Percentiles rank a stretch among this genome's conserved stretches.
Conservation (phyloP, 2,888 invertebrate genomes). For the Ichneumoninae sp. region DNA sequence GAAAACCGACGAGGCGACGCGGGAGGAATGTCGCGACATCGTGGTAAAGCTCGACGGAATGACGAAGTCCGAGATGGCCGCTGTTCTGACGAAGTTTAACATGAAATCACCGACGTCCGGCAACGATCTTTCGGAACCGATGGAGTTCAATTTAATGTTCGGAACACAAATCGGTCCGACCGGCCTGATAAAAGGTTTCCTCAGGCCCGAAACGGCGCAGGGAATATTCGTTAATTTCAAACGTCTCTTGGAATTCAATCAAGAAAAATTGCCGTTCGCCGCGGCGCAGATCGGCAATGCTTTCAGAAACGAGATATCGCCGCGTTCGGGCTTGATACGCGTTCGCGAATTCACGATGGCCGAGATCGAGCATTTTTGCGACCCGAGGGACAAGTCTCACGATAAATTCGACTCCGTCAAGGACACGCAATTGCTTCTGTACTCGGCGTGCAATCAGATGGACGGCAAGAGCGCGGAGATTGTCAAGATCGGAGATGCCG, state of each 20-base stretch:
- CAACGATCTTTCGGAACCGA: slow-evolving; percentile 97
- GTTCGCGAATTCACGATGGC: slow-evolving; percentile 99
- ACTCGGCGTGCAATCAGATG: slow-evolving; percentile 99
- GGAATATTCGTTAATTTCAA: slow-evolving; percentile 99
- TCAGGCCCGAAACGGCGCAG: slow-evolving; percentile 99
- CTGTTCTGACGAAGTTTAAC: slow-evolving; percentile 92
- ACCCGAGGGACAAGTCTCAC: slow-evolving; percentile 94
- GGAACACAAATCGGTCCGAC: slow-evolving; percentile 99
- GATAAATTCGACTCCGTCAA: slow-evolving; percentile 94
- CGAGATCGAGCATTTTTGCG: slow-evolving; percentile 99
- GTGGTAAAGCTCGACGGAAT: slow-evolving; percentile 95
- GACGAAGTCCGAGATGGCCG: slow-evolving; percentile 95
- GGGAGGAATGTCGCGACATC: slow-evolving; percentile 91
- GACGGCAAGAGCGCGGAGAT: slow-evolving; percentile 95
- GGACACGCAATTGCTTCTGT: slow-evolving; percentile 91
- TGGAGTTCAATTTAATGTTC: slow-evolving; percentile 99
- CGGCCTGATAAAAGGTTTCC: slow-evolving; percentile 96
- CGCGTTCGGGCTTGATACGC: slow-evolving; percentile 96
- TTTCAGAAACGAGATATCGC: slow-evolving; percentile 99
- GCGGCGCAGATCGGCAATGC: slow-evolving; percentile 99
- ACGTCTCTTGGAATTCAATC: slow-evolving; percentile 97
- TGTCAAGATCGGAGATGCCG: slow-evolving; percentile 94
- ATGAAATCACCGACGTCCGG: slow-evolving; percentile 98
- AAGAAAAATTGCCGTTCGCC: slow-evolving; percentile 97
- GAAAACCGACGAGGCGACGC: slow-evolving; percentile 89